phyloP scores from a whole-genome alignment of 2,888 invertebrate species.

The Oscheius onirici region DNA sequence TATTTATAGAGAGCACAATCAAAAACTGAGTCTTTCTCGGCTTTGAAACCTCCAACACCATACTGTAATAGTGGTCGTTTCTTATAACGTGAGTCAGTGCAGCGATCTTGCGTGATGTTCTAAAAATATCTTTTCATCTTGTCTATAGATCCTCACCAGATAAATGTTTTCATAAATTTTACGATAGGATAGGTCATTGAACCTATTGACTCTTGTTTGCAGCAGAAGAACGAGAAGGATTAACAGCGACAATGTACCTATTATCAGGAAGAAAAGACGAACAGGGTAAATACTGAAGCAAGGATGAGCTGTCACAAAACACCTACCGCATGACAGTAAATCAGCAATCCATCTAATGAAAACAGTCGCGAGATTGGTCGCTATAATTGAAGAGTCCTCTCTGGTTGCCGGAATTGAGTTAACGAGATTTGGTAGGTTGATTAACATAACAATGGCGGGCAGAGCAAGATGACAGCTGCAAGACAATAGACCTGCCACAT shows the following conservation, averaged over 20 bases:
- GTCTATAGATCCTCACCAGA: no score
- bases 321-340: not conserved
- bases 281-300: no score
- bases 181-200: no score
- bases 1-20: not conserved
- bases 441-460: conserved; percentile 18
- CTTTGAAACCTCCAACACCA: not conserved
- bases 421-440: conserved; percentile 25
- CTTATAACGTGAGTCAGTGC: not conserved
- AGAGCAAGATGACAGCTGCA: no score
- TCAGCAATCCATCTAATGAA: not conserved
- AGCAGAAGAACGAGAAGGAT: no score
- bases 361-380: not conserved
- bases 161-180: no score
- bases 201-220: no score
- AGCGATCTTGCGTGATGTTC: not conserved
- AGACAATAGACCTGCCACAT: no score
- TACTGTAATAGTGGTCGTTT: not conserved
- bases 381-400: conserved; percentile 13
- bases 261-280: no score
- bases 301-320: no score
- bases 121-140: no score
- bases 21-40: not conserved
- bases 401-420: conserved; percentile 3
- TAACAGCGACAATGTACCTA: no score